These are phyloP conservation scores for Engraulis encrasicolus DNA, from an alignment of 2,113 vertebrate species.

Conservation along the genomic window DNA sequence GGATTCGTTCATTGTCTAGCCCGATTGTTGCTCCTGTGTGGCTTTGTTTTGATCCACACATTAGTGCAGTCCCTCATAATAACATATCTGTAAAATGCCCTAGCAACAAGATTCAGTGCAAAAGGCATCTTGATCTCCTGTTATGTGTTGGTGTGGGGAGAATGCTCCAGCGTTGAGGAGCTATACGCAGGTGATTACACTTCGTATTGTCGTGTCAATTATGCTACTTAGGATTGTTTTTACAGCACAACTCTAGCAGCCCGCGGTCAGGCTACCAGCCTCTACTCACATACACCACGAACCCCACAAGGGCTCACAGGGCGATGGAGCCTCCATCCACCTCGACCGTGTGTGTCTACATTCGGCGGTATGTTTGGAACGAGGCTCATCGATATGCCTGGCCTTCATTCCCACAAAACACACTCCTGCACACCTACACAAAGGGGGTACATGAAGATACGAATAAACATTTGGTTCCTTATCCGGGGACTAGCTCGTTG, in stretches of 20 bases:
- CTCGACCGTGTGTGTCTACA: not conserved
- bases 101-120: not conserved
- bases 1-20: too few species aligned
- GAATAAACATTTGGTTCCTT: conserved; percentile 81
- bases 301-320: not conserved
- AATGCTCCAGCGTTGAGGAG: not conserved
- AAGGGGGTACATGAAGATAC: conserved; percentile 55
- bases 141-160: not conserved
- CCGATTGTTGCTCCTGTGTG: not conserved
- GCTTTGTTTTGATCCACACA: not conserved
- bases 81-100: too few species aligned
- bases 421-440: conserved; percentile 47
- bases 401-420: not conserved
- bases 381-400: not conserved
- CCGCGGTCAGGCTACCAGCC: not conserved
- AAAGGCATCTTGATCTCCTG: not conserved
- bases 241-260: not conserved
- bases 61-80: not conserved
- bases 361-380: not conserved
- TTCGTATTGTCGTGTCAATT: not conserved
- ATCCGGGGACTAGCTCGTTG: conserved; percentile 82
- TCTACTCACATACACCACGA: not conserved
- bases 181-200: not conserved
- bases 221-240: not conserved
- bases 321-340: not conserved